These are phyloP conservation scores for Anastrepha obliqua DNA, from an alignment of 1,140 invertebrate genomes.

Conservation along the genomic window DNA sequence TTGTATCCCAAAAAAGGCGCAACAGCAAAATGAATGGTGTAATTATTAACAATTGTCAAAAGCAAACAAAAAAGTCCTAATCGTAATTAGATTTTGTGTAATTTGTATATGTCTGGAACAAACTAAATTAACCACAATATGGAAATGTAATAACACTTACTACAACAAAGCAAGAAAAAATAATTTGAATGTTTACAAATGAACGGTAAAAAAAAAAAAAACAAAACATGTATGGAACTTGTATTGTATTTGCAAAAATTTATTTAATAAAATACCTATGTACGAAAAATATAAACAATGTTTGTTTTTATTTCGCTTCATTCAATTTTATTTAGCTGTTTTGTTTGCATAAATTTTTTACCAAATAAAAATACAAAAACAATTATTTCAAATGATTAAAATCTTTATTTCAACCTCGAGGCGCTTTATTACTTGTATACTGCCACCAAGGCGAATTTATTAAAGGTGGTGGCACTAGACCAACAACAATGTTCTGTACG, in stretches of 20 bases:
- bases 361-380: no score
- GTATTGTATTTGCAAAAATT: constrained; percentile 51
- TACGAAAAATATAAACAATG: not conserved
- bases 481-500: no score
- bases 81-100: constrained; percentile 45
- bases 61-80: constrained; percentile 14
- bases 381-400: no score
- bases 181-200: constrained; percentile 43
- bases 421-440: no score
- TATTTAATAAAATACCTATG: constrained; percentile 37
- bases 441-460: no score
- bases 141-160: constrained; percentile 30
- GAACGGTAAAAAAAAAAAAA: not conserved
- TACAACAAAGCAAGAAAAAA: constrained; percentile 19
- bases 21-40: not conserved
- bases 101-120: constrained; percentile 28
- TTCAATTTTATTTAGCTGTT: no score
- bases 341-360: no score
- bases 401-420: no score
- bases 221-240: constrained; percentile 47
- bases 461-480: no score
- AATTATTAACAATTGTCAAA: not conserved
- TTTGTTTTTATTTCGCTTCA: not conserved
- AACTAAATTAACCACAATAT: constrained; percentile 53
- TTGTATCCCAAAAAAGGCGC: not conserved